Base-by-base conservation (phyloP, 2,888 invertebrate genomes). In the Synergus laeviventris region DNA sequence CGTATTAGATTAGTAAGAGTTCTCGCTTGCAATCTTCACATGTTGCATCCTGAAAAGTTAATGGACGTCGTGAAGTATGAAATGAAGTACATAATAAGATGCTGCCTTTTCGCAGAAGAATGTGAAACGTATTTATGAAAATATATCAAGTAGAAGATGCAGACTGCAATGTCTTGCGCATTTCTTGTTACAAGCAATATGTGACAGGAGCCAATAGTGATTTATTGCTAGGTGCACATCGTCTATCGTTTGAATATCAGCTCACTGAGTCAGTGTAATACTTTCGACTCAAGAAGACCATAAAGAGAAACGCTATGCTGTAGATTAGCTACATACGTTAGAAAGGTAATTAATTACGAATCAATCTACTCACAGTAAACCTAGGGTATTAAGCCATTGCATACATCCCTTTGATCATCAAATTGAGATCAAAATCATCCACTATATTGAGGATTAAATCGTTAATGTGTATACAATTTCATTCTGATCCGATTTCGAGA, bases 21-120 rank as follows among this genome's bases (percentile, higher is more conserved):
- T 39, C 62, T 62, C 18, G 64, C 21, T 64, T 64, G 21, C 42
- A 39, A 42, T 64, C 39, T 11, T 21, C 49, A 39, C n/a, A 39
- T 36, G 49, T 24, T 75, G 56, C 18, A 14, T 31, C 21, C 21
- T 18, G 42, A 9, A 59, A 66, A 42, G 4, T n/a, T 39, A 36
- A 73, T 49, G 76, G 59, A 61, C 60, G 60, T 76, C 73, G 79
- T 80, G 54, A 76, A 74, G 81, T 74, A 75, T 14, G 62, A 80
- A 81, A 82, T 86, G 81, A 85, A 84, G 80, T 76, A 79, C 61
- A 54, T 61, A 59, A 39, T 16, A 54, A 42, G 31, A 38, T 45
- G 24, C 36, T 80, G 76, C 74, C 74, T 80, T 78, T 78, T 66
- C 75, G 24, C 54, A 42, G 64, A 77, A 76, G 76, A 79, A 83